Evolutionary conservation across 2,113 vertebrate species (phyloP).

Genomic region (Ptilorrhoa leucosticta): DNA sequence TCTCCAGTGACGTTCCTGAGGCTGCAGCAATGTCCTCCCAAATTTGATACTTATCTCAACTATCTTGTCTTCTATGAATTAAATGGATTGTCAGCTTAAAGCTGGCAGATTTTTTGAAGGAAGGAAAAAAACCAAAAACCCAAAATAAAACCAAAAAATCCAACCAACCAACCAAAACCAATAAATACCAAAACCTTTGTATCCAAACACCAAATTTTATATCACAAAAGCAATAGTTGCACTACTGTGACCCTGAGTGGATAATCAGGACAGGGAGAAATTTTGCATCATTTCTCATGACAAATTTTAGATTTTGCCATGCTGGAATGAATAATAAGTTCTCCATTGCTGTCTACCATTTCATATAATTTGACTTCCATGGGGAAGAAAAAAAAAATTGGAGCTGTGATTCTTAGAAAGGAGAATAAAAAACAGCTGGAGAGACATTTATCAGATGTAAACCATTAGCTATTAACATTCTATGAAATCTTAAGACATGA

Average conservation of each 20-base stretch:
- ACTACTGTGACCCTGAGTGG: background rate
- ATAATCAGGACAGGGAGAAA: background rate
- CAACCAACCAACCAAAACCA: rapidly evolving
- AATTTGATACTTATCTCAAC: background rate
- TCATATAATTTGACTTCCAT: background rate
- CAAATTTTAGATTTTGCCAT: background rate
- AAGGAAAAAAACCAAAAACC: background rate
- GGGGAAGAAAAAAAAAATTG: rapidly evolving
- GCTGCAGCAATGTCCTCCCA: background rate
- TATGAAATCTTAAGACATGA: background rate
- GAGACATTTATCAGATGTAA: background rate
- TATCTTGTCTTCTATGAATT: background rate
- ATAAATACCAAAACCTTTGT: background rate
- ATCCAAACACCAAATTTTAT: background rate
- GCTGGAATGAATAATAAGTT: background rate
- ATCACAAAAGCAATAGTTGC: background rate
- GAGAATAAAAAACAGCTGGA: background rate
- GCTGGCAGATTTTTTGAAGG: background rate
- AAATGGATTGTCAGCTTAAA: background rate
- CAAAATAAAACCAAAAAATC: rapidly evolving
- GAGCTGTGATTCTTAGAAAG: background rate
- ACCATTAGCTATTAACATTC: background rate
- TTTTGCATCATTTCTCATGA: background rate
- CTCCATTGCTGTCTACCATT: background rate
- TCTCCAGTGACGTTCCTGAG: background rate